Base-by-base conservation (phyloP, 2,113 vertebrate species). In the Leptobrachium leishanense region DNA sequence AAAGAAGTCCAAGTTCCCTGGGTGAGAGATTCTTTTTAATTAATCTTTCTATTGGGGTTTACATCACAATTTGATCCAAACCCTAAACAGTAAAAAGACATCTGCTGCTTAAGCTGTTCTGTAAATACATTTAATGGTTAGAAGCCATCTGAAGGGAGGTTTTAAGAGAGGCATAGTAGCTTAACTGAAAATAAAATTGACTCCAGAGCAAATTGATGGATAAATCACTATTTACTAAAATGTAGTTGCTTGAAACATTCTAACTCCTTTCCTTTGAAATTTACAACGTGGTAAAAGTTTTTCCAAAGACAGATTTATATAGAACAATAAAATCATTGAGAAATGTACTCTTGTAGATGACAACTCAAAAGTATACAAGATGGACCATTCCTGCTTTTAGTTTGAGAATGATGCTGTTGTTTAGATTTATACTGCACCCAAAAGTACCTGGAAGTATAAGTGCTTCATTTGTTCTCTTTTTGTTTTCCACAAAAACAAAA, bases 81-180 rank as follows among this genome's bases (percentile, higher is more conserved):
- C 83, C 85, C 64, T 82, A 87, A 83, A 89, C 85, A 88, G 87
- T 86, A 92, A 82, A 87, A 84, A 86, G 89, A 91, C 92, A 94
- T 93, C 92, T 94, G 93, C 90, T 93, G 90, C 90, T 80, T 94
- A 94, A 93, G 91, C 90, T 94, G 91, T 88, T 86, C 89, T 92
- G 90, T 92, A 94, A 93, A 94, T 90, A 90, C 91, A 88, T 93
- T 92, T 93, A 93, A 91, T 93, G 92, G 92, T 93, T 92, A 90
- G 90, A 90, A 88, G 92, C 91, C 91, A 92, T 93, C 90, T 91
- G 88, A 92, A 89, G 89, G 89, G 89, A 92, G 86, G 87, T 91
- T 90, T 92, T 93, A 92, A 54, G 54, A 68, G 54, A 72, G 76
- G 44, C 55, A 72, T 72, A 43, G 77, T 44, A 80, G 65, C 64